These are phyloP conservation scores for Brachionus rubens DNA, from an alignment of 1,140 invertebrate genomes.

Conservation along the genomic window DNA sequence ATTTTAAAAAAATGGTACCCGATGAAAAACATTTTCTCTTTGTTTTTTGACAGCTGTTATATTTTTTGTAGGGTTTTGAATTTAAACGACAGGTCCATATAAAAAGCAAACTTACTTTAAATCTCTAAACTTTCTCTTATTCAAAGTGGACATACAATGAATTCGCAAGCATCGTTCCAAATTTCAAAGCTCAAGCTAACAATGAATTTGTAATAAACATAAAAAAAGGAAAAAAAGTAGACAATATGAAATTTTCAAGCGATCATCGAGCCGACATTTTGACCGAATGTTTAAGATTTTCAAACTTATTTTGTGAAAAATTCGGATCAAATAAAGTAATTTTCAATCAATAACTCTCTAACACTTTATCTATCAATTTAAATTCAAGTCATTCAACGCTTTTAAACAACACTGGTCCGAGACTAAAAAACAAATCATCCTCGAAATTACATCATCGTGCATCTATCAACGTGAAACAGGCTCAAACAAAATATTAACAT, in stretches of 20 bases:
- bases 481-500: slow-evolving; percentile 67
- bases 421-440: slow-evolving; percentile 74
- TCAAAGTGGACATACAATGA: slow-evolving; percentile 64
- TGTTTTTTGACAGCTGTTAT: neutral
- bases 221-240: slow-evolving; percentile 77
- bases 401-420: slow-evolving; percentile 95
- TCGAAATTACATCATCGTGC: slow-evolving; percentile 83
- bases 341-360: slow-evolving; percentile 47
- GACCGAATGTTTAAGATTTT: slow-evolving; percentile 80
- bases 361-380: slow-evolving; percentile 47
- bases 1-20: no score
- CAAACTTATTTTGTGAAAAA: slow-evolving; percentile 49
- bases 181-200: slow-evolving; percentile 54
- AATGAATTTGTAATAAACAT: slow-evolving; percentile 78
- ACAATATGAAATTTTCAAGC: slow-evolving; percentile 94
- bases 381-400: slow-evolving; percentile 74
- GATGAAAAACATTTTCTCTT: no score
- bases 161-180: slow-evolving; percentile 62
- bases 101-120: neutral
- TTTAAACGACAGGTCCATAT: no score
- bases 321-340: slow-evolving; percentile 6
- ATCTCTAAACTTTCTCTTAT: slow-evolving; percentile 15
- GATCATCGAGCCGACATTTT: slow-evolving; percentile 87
- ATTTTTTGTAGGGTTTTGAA: no score
- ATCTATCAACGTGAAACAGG: slow-evolving; percentile 84